These are phyloP conservation scores for Cataglyphis rosenhaueri DNA, from an alignment of 2,888 invertebrate species.

Conservation along the genomic window DNA sequence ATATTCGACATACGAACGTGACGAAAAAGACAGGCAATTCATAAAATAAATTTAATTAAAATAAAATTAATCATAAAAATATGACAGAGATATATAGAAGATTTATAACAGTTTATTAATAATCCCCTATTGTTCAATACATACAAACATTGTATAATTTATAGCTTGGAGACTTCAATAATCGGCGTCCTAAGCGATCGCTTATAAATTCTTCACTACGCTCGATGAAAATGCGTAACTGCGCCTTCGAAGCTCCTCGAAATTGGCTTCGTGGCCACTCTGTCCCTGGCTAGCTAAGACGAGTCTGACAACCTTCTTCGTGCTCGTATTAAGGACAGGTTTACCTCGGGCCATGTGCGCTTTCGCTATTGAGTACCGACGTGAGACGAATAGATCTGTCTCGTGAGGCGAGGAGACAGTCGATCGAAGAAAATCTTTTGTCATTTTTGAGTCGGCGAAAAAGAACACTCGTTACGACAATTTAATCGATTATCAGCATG, in stretches of 20 bases:
- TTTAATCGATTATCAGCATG: conserved; percentile 33
- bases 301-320: conserved; percentile 18
- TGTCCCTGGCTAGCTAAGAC: conserved; percentile 16
- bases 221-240: conserved; percentile 17
- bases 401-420: not conserved
- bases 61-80: not conserved
- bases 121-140: not conserved
- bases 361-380: conserved; percentile 29
- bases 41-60: not conserved
- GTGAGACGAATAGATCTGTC: conserved; percentile 37
- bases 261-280: conserved; percentile 27
- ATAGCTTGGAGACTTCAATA: not conserved
- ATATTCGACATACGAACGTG: not conserved
- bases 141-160: not conserved
- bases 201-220: conserved; percentile 7
- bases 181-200: not conserved
- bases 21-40: not conserved
- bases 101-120: not conserved
- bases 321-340: conserved; percentile 31
- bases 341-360: conserved; percentile 20
- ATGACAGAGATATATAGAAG: not conserved
- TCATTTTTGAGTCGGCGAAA: not conserved
- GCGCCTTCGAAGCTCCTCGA: not conserved
- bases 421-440: not conserved
- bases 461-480: not conserved